Evolutionary conservation across 1,140 invertebrate genomes (phyloP).

Genomic region (Sitobion miscanthi): DNA sequence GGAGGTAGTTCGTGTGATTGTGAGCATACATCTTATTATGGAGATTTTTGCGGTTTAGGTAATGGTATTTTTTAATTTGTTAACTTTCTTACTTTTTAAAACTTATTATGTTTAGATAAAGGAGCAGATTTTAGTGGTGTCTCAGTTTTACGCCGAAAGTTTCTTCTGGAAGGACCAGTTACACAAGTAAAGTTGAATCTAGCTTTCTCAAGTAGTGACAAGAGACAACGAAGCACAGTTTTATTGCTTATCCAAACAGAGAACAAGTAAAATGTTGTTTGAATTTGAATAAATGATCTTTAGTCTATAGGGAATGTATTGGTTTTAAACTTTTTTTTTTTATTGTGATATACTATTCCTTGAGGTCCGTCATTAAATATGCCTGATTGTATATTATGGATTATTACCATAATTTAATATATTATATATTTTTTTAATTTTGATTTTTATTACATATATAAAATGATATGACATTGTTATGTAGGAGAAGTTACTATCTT

Average conservation of each 20-base stretch:
- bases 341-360: not conserved
- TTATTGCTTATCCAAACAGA: slow-evolving; percentile 80
- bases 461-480: not conserved
- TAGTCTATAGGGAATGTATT: not conserved
- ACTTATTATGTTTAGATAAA: slow-evolving; percentile 64
- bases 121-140: slow-evolving; percentile 87
- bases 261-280: slow-evolving; percentile 71
- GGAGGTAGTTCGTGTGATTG: slow-evolving; percentile 86
- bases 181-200: slow-evolving; percentile 78
- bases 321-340: not conserved
- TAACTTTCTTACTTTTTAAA: not conserved
- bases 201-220: slow-evolving; percentile 81
- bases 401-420: not conserved
- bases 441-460: not conserved
- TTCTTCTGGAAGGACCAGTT: slow-evolving; percentile 73
- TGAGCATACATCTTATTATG: slow-evolving; percentile 85
- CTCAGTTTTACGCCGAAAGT: slow-evolving; percentile 79
- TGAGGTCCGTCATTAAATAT: too few relatives aligned
- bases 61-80: slow-evolving; percentile 55
- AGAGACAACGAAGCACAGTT: slow-evolving; percentile 76
- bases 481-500: slow-evolving; percentile 80
- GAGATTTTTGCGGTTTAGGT: slow-evolving; percentile 73
- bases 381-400: not conserved
- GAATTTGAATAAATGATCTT: not conserved
- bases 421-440: not conserved